Percentiles rank a stretch among this genome's conserved stretches.
Evolutionary conservation across 1,140 invertebrate species (phyloP).

Genomic region (Linepithema humile): DNA sequence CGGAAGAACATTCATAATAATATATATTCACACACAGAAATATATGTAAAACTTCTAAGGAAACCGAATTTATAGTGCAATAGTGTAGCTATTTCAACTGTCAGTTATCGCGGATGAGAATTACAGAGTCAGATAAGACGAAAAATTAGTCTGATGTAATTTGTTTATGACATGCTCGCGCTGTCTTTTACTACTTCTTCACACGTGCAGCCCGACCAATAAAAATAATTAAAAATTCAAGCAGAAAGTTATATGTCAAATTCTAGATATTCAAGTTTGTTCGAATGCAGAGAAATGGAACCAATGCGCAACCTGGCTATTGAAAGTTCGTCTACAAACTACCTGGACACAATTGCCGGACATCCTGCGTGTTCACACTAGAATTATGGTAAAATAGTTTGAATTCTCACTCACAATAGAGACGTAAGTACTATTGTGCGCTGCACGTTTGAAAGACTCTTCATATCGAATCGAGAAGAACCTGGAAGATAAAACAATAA

Average conservation of each 20-base stretch:
- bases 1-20: too few relatives aligned
- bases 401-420: not conserved
- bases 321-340: not conserved
- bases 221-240: not conserved
- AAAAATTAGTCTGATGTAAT: too few relatives aligned
- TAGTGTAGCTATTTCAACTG: too few relatives aligned
- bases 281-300: not conserved
- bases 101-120: too few relatives aligned
- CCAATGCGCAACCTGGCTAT: not conserved
- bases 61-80: too few relatives aligned
- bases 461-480: conserved; percentile 15
- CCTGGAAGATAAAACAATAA: not conserved
- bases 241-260: not conserved
- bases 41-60: not conserved
- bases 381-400: conserved; percentile 11
- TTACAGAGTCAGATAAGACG: too few relatives aligned
- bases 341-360: not conserved
- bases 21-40: too few relatives aligned
- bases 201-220: too few relatives aligned
- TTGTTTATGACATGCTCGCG: too few relatives aligned
- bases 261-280: not conserved
- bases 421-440: conserved; percentile 1
- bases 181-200: too few relatives aligned
- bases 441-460: not conserved
- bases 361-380: not conserved